Conservation (phyloP, 2,888 invertebrate species). For the Euzetes globulus region DNA sequence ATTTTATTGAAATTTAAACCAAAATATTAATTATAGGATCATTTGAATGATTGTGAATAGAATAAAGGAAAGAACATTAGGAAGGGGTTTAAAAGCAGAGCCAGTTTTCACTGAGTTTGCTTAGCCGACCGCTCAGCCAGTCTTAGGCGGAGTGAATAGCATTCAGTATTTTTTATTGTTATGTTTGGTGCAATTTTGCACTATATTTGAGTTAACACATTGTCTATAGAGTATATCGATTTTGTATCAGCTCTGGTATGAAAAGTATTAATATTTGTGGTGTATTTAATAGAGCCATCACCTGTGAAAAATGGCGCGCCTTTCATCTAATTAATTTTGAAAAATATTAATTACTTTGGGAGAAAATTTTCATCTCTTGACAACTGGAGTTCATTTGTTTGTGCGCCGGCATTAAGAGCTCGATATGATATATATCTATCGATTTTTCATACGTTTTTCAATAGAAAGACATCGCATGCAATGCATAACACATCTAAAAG, state of each 20-base stretch:
- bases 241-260: background rate
- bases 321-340: slow-evolving; percentile 31
- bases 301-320: slow-evolving; percentile 21
- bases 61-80: background rate
- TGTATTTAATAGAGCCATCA: slow-evolving; percentile 28
- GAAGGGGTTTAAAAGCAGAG: background rate
- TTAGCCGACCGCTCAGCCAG: background rate
- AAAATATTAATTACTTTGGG: slow-evolving; percentile 22
- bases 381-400: slow-evolving; percentile 28
- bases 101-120: background rate
- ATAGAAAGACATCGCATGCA: slow-evolving; percentile 18
- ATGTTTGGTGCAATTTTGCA: background rate
- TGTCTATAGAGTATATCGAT: background rate
- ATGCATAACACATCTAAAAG: slow-evolving; percentile 2
- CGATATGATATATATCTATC: slow-evolving; percentile 27
- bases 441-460: slow-evolving; percentile 28
- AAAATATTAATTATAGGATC: too few relatives aligned
- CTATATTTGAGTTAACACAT: background rate
- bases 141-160: background rate
- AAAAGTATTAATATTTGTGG: background rate
- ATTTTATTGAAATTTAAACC: too few relatives aligned
- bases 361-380: slow-evolving; percentile 17
- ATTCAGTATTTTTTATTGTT: background rate
- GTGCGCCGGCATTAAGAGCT: slow-evolving; percentile 6
- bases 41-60: background rate